phyloP scores from a whole-genome alignment of 1,140 invertebrate genomes.

The Trachymyrmex septentrionalis region DNA sequence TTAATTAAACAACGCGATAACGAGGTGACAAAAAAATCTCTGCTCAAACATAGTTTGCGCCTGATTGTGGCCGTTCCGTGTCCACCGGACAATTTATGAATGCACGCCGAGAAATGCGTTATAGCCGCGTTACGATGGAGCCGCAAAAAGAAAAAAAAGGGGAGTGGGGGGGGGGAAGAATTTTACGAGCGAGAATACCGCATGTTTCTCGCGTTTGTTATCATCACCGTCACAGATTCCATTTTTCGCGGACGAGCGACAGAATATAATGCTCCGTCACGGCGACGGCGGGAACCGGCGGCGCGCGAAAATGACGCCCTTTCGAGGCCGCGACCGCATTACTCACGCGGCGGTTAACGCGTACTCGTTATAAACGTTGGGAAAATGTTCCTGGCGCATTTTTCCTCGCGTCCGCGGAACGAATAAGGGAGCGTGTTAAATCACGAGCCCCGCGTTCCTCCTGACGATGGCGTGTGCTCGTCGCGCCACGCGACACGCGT shows the following conservation, averaged over 20 bases:
- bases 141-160: neutral
- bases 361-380: constrained; percentile 37
- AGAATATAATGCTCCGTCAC: constrained; percentile 34
- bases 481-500: constrained; percentile 42
- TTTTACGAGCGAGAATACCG: constrained; percentile 8
- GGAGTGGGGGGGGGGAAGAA: neutral
- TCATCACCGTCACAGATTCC: constrained; percentile 4
- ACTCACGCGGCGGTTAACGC: constrained; percentile 48
- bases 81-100: constrained; percentile 11
- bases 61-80: neutral
- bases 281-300: constrained; percentile 10
- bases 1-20: neutral
- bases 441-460: constrained; percentile 9
- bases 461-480: constrained; percentile 28
- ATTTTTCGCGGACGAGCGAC: constrained; percentile 44
- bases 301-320: constrained; percentile 52
- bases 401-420: constrained; percentile 11
- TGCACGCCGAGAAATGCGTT: neutral
- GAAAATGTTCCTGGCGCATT: constrained; percentile 45
- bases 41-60: constrained; percentile 7
- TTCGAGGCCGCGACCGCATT: constrained; percentile 48
- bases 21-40: neutral
- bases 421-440: constrained; percentile 42
- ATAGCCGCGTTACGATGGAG: neutral
- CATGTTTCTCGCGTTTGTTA: constrained; percentile 29